Percentiles rank a stretch among this genome's conserved stretches.
Conservation (phyloP, 2,113 vertebrate species). For the Muntiacus muntjak region DNA sequence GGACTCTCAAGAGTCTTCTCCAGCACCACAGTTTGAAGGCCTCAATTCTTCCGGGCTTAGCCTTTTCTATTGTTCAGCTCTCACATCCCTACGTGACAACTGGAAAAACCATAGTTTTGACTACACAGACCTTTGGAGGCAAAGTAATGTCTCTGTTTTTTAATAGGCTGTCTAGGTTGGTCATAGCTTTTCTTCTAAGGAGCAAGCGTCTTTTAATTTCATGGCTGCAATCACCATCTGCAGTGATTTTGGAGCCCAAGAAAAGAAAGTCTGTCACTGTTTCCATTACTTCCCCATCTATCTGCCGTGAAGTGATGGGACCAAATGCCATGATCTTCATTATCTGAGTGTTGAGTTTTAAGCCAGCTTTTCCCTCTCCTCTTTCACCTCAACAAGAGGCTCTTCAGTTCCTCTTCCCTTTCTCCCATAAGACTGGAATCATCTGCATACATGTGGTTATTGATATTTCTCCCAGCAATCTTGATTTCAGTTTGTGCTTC, state of each 20-base stretch:
- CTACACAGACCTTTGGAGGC: not conserved
- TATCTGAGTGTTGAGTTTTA: not conserved
- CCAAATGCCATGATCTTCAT: not conserved
- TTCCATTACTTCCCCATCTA: not conserved
- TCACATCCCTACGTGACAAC: not conserved
- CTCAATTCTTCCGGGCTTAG: not conserved
- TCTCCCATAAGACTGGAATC: not conserved
- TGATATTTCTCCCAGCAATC: not conserved
- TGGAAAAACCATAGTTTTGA: not conserved
- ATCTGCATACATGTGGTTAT: not conserved
- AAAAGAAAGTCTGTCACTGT: not conserved
- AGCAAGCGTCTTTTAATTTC: not conserved
- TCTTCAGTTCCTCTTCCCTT: not conserved
- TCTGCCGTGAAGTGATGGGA: not conserved
- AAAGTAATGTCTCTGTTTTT: not conserved
- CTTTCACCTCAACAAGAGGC: not conserved
- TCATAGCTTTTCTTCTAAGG: not conserved
- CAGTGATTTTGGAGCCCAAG: not conserved
- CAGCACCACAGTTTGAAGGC: not conserved
- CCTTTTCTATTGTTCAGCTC: not conserved
- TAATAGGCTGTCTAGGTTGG: not conserved
- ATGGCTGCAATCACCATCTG: not conserved
- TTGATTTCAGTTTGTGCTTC: not conserved
- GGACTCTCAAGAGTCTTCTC: not conserved
- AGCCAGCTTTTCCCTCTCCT: not conserved